Conservation (phyloP, 2,888 invertebrate genomes). For the Geophilus truncorum region DNA sequence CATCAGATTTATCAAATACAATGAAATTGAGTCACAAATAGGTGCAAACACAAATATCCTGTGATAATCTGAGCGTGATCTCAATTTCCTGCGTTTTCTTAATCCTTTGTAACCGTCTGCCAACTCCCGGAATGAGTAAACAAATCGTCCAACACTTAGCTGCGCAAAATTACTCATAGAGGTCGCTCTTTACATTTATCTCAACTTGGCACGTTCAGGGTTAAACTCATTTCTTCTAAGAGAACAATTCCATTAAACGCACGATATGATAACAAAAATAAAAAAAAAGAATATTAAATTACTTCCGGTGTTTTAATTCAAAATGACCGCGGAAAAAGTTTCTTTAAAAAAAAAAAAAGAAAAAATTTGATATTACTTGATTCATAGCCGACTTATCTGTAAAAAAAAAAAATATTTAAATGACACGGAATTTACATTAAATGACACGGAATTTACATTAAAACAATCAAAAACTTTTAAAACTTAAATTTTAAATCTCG, state of each 20-base stretch:
- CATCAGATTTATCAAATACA: background rate
- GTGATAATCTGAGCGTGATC: background rate
- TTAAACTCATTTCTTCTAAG: background rate
- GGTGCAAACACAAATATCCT: background rate
- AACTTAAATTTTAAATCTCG: background rate
- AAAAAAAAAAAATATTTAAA: constrained; percentile 13
- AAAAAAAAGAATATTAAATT: background rate
- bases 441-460: background rate
- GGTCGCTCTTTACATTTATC: background rate
- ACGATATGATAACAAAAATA: background rate
- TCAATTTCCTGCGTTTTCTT: background rate
- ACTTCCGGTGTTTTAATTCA: background rate
- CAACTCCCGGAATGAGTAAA: background rate
- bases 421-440: background rate
- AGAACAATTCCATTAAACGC: background rate
- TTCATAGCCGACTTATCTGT: background rate
- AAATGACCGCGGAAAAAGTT: background rate
- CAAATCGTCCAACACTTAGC: background rate
- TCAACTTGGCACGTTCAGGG: background rate
- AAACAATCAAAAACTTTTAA: background rate
- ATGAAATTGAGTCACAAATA: background rate
- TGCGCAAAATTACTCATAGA: background rate
- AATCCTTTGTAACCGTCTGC: background rate
- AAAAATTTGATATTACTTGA: background rate
- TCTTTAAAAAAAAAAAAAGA: background rate